phyloP scores from a whole-genome alignment of 2,797 vertebrate genomes.

The Etheostoma nigrum region DNA sequence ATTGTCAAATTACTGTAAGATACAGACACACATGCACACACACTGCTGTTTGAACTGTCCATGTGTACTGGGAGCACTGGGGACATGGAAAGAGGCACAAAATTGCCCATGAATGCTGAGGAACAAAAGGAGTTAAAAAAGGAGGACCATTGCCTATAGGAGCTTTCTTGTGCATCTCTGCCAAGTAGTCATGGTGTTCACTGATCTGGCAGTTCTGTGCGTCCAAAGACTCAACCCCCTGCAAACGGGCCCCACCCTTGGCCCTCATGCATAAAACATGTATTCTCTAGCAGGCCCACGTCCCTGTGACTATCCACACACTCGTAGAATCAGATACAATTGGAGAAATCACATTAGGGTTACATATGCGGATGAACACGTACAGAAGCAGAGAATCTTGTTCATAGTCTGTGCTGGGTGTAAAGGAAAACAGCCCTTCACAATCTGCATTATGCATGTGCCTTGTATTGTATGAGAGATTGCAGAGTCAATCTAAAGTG shows the following conservation, averaged over 20 bases:
- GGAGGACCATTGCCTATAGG: slow-evolving; percentile 50
- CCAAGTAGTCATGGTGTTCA: slow-evolving; percentile 76
- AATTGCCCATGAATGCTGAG: slow-evolving; percentile 51
- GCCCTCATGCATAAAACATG: slow-evolving; percentile 91
- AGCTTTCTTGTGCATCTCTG: slow-evolving; percentile 68
- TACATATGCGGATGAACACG: slow-evolving; percentile 48
- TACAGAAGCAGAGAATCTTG: slow-evolving; percentile 38
- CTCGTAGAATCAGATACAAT: slow-evolving; percentile 57
- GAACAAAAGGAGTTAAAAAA: slow-evolving; percentile 62
- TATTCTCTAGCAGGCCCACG: slow-evolving; percentile 69
- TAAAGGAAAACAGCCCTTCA: slow-evolving; percentile 42
- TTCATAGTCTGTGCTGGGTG: slow-evolving; percentile 30
- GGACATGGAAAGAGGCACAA: slow-evolving; percentile 37
- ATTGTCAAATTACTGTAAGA: slow-evolving; percentile 50
- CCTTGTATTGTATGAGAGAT: slow-evolving; percentile 31
- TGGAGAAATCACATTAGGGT: slow-evolving; percentile 56
- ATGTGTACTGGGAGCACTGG: slow-evolving; percentile 47
- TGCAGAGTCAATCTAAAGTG: slow-evolving; percentile 36
- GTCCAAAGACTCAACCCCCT: slow-evolving; percentile 72
- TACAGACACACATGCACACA: slow-evolving; percentile 25
- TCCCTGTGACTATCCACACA: slow-evolving; percentile 63
- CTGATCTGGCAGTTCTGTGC: slow-evolving; percentile 68
- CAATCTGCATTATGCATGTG: slow-evolving; percentile 25
- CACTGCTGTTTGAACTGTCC: slow-evolving; percentile 36
- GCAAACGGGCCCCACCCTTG: slow-evolving; percentile 83